Base-by-base conservation (phyloP, 1,140 invertebrate species). In the Drepana arcuata region DNA sequence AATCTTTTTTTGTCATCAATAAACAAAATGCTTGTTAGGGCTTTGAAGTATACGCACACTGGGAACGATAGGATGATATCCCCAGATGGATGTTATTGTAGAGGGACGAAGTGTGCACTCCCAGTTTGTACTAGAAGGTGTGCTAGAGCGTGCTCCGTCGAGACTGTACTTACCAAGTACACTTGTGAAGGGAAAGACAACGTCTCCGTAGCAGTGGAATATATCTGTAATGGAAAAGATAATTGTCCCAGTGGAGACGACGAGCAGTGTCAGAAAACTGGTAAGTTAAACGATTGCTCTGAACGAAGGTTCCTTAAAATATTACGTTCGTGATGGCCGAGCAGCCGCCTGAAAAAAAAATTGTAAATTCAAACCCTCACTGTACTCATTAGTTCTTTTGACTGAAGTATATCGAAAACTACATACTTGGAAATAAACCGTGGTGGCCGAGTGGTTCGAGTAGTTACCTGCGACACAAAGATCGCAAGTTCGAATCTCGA, bases 161-260 rank as follows among this genome's bases (percentile, higher is more conserved):
- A 71, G 30, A 41, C 53, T 3, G 42, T 43, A 25, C 28, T 73
- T n/a, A 77, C 48, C 1, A 51, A 31, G 37, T 77, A 64, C 34
- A 16, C 34, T 18, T 77, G 72, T 45, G 6, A 6, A 10, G 4
- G 2, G 4, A 33, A 26, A n/a, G 3, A 0, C 7, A 61, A 60
- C 21, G 33, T 35, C 11, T 49, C 43, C 12, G 23, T 71, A 10
- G 21, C 55, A 1, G 11, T 71, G 14, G 46, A 67, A 21, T 33
- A 34, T 9, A 36, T 80, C 28, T 80, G 75, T 38, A 45, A 80
- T 21, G 58, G 61, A 9, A 60, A 48, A 35, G 6, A 16, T 2
- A 45, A 77, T 41, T 80, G 75, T 37, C 53, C 57, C 1, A 32
- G 51, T 23, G 58, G 46, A 36, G 60, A 69, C n/a, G 75, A 80